phyloP scores from a whole-genome alignment of 2,888 invertebrate genomes.

The Nezara viridula region DNA sequence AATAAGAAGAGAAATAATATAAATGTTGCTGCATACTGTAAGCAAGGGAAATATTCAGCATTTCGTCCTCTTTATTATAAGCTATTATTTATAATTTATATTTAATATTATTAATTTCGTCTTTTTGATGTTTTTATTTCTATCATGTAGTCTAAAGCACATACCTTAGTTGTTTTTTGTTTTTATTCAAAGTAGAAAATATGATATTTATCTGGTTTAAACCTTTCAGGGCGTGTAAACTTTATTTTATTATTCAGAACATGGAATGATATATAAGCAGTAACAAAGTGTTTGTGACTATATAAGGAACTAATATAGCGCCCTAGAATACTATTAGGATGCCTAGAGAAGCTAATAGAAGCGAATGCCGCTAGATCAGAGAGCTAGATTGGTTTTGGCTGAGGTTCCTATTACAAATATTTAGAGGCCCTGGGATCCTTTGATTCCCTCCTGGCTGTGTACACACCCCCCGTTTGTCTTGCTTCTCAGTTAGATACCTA shows the following conservation, averaged over 20 bases:
- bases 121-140: no score
- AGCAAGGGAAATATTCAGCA: no score
- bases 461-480: slow-evolving; percentile 7
- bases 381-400: slow-evolving; percentile 25
- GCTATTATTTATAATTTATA: no score
- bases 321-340: not conserved
- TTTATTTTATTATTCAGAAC: not conserved
- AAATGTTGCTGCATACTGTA: no score
- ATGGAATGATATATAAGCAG: not conserved
- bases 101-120: no score
- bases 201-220: no score
- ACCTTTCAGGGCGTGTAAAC: no score
- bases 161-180: no score
- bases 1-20: no score
- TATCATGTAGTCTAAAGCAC: no score
- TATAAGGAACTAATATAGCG: not conserved
- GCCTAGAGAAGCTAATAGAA: not conserved
- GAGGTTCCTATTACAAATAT: slow-evolving; percentile 42
- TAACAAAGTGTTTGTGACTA: not conserved
- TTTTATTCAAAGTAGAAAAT: no score
- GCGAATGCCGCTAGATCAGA: slow-evolving; percentile 9
- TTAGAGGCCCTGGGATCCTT: not conserved
- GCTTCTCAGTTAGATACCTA: not conserved
- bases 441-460: slow-evolving; percentile 3
- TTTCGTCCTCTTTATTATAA: no score